These are phyloP conservation scores for Fundulus diaphanus DNA, from an alignment of 2,797 vertebrate species.

Conservation along the genomic window DNA sequence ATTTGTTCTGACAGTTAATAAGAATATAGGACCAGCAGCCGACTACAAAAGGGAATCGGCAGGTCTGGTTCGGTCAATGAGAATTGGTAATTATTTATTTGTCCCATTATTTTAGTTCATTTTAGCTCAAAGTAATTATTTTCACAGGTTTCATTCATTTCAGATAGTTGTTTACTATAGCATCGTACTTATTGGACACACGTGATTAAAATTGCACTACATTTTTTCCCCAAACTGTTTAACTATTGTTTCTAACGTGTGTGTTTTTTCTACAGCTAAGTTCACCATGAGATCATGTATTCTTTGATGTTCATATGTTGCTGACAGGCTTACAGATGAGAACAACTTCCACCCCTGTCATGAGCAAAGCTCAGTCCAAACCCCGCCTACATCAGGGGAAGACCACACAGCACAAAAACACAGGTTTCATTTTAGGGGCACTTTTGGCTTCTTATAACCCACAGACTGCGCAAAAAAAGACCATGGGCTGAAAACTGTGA, in stretches of 20 bases:
- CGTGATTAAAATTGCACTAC: not conserved
- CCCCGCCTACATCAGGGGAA: conserved; percentile 68
- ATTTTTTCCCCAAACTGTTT: not conserved
- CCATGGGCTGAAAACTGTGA: conserved; percentile 61
- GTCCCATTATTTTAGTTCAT: no score
- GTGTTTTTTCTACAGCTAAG: not conserved
- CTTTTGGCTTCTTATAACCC: conserved; percentile 8
- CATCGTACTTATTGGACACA: not conserved
- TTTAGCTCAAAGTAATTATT: not conserved
- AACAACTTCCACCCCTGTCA: conserved; percentile 74
- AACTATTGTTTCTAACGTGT: not conserved
- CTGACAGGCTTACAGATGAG: conserved; percentile 81
- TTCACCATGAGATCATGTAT: conserved; percentile 8
- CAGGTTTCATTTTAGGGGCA: conserved; percentile 76
- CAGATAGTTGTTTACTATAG: not conserved
- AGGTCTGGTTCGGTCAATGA: no score
- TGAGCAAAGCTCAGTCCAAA: conserved; percentile 80
- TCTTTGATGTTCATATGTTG: conserved; percentile 60
- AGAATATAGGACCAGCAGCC: not conserved
- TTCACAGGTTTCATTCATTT: not conserved
- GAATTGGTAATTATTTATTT: no score
- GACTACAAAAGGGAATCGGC: not conserved
- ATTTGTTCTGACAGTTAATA: not conserved
- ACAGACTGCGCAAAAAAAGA: conserved; percentile 22
- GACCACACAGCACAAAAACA: conserved; percentile 68